A percentile compares a stretch with the other conserved stretches of the same genome.
Evolutionary conservation across 2,113 vertebrate species (phyloP).

Genomic region (Rhombomys opimus): DNA sequence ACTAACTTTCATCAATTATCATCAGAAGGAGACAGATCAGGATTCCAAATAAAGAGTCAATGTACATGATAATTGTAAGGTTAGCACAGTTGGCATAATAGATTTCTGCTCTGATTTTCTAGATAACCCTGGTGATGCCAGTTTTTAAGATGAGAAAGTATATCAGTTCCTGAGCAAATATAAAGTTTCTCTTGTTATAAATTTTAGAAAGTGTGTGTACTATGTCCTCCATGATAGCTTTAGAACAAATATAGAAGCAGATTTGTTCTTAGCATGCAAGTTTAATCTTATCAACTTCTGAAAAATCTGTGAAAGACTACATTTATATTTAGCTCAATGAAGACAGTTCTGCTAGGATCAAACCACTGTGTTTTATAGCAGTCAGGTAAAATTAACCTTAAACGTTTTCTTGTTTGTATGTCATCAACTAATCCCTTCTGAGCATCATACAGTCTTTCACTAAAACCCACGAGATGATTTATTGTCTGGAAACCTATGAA

Average conservation of each 20-base stretch:
- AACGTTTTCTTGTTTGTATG: slow-evolving; percentile 82
- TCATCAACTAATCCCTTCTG: slow-evolving; percentile 79
- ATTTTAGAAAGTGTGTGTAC: background rate
- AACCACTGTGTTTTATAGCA: background rate
- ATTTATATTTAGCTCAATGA: background rate
- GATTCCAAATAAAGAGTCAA: slow-evolving; percentile 43
- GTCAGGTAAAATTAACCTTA: slow-evolving; percentile 81
- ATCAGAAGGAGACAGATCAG: background rate
- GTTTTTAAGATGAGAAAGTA: slow-evolving; percentile 28
- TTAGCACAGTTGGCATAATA: background rate
- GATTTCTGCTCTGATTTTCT: slow-evolving; percentile 17
- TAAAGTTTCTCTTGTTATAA: slow-evolving; percentile 21
- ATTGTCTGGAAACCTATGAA: slow-evolving; percentile 90
- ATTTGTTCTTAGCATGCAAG: background rate
- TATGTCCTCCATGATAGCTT: background rate
- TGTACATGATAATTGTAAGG: slow-evolving; percentile 30
- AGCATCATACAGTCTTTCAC: slow-evolving; percentile 50
- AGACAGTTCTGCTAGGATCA: background rate
- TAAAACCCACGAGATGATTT: slow-evolving; percentile 66
- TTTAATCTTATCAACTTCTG: slow-evolving; percentile 15
- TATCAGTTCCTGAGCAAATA: background rate
- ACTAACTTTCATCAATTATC: slow-evolving; percentile 10
- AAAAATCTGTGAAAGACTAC: background rate
- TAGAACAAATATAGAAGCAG: background rate
- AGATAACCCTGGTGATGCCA: background rate